Evolutionary conservation across 2,113 vertebrate species (phyloP).

Genomic region (Mungos mungo): DNA sequence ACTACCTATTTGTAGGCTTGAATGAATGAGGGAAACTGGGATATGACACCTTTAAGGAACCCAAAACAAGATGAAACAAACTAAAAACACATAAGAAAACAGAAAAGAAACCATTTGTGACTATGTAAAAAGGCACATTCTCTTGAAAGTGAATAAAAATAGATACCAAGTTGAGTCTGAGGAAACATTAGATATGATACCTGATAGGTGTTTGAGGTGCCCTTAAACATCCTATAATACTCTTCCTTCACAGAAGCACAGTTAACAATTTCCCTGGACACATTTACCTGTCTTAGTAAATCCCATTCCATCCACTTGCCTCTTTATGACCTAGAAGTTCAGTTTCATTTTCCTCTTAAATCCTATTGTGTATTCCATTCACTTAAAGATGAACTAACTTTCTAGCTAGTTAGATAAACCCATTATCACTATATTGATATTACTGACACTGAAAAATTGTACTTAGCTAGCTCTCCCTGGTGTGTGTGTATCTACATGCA

Average conservation of each 20-base stretch:
- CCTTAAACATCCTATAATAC: background rate
- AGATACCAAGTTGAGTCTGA: background rate
- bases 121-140: background rate
- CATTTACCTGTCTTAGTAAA: background rate
- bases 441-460: background rate
- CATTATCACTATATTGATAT: background rate
- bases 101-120: background rate
- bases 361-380: background rate
- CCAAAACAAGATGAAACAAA: no score
- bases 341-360: background rate
- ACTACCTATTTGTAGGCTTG: background rate
- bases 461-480: background rate
- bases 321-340: background rate
- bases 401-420: background rate
- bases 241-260: background rate
- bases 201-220: background rate
- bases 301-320: fast-evolving
- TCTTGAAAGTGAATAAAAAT: background rate
- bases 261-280: background rate
- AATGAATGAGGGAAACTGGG: background rate
- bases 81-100: background rate
- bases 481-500: background rate
- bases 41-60: background rate
- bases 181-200: background rate
- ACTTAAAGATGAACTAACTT: background rate